Evolutionary conservation across 2,113 vertebrate genomes (phyloP), one percentile per base, ranked within the genome.

Genomic region (Nannobrachium achirus): DNA sequence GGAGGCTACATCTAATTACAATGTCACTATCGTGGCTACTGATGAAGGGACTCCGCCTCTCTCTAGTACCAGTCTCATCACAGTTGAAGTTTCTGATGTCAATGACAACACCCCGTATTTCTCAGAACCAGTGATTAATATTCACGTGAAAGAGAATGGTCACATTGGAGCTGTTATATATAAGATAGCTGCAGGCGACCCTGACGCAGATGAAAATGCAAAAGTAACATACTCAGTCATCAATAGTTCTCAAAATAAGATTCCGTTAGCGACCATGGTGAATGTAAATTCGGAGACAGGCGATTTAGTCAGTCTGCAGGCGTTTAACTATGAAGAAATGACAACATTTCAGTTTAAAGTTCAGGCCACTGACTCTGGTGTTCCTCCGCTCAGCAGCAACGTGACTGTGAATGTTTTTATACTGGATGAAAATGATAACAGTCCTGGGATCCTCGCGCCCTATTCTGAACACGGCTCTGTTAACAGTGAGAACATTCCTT

Each of bases 71-170:
- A 90, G 66, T 52, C 73, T 87, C 0, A 70, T 94, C 57, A 88
- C 66, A 18, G 90, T 96, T 71, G 80, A 93, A 1, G 75, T 97
- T 63, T 92, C 92, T 58, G 96, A 96, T 0, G 93, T 95, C 25
- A 98, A 97, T 16, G 95, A 97, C 59, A 97, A 96, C 4, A 73
- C 92, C 0, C 95, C 95, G 8, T 76, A 66, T 14, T 97, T 97
- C 63, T 25, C 60, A 13, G 88, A 90, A 14, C 66, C 78, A 0
- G 13, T 83, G 0, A 87, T 93, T 2, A 82, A 95, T 70, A 58
- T 94, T 44, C 93, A 90, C 61, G 80, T 96, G 2, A 91, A 89
- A 75, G 95, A 97, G 85, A 97, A 96, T 68, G 95, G 93, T 79
- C 85, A 76, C 2, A 77, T 82, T 0, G 94, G 93, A 18, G 84